These are phyloP conservation scores for Drosophila nebulosa DNA, from an alignment of 1,140 invertebrate genomes.

Conservation along the genomic window DNA sequence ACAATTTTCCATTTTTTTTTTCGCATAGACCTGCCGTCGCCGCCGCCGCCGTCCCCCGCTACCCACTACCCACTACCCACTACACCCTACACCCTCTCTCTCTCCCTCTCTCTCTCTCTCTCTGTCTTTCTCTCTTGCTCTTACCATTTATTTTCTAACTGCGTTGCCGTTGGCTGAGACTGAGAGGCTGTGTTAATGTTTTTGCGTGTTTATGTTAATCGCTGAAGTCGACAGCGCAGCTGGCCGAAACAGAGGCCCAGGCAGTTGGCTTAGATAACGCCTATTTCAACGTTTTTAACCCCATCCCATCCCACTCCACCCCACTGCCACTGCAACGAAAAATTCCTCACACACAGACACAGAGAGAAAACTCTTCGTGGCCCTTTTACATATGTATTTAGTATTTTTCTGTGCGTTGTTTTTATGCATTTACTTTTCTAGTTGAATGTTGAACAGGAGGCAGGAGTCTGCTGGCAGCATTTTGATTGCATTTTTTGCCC, in stretches of 20 bases:
- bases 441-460: neutral
- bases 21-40: neutral
- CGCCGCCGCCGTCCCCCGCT: too few relatives aligned
- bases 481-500: conserved; percentile 55
- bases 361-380: neutral
- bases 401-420: conserved; percentile 36
- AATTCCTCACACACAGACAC: conserved; percentile 11
- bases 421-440: conserved; percentile 62
- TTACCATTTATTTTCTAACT: conserved; percentile 55
- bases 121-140: conserved; percentile 5
- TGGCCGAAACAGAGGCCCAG: conserved; percentile 18
- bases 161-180: conserved; percentile 66
- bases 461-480: conserved; percentile 25
- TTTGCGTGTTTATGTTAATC: conserved; percentile 81
- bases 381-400: conserved; percentile 21
- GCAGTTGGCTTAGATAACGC: conserved; percentile 61
- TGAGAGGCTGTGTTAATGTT: conserved; percentile 72
- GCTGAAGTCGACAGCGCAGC: conserved; percentile 31
- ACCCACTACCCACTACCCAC: too few relatives aligned
- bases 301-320: conserved; percentile 15
- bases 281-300: conserved; percentile 24
- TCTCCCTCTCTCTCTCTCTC: neutral
- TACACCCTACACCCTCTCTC: conserved; percentile 20
- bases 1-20: conserved; percentile 24
- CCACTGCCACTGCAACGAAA: too few relatives aligned